Evolutionary conservation across 1,140 invertebrate species (phyloP), one percentile per base, ranked within the genome.

Genomic region (Tetramorium simillimum): DNA sequence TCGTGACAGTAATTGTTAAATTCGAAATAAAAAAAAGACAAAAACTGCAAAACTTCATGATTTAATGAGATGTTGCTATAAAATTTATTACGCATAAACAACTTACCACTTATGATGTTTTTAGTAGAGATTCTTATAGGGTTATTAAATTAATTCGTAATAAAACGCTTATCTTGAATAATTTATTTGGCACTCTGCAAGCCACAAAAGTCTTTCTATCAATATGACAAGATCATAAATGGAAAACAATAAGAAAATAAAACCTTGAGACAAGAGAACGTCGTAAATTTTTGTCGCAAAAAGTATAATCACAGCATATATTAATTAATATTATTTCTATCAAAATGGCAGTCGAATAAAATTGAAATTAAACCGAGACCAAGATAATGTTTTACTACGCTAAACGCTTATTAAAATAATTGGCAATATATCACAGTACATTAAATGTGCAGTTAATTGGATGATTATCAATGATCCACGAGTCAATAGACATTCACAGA

Each of bases 141-240:
- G 33, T 33, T 10, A 53, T n/a, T 28, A 28, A 62, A 16, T 24
- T 9, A 3, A 28, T 49, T 72, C 5, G 12, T 56, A 14, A 16
- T 53, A 73, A 73, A 56, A 73, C 5, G 1, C 5, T 21, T 37
- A 56, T 56, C 1, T 56, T n/a, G 6, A 73, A 73, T 9, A 24
- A 72, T 73, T 56, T 56, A 73, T 56, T 73, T 73, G 10, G n/a
- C 70, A 33, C 37, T 53, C 7, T 53, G 12, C 18, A 73, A 73
- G 33, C 33, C 33, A 33, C 4, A 33, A 70, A 12, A 51, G 10
- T n/a, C 28, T 53, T 51, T 73, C 16, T 51, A 28, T 51, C 46
- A 72, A 24, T 51, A 51, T 9, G 7, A 33, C 1, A 51, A 37
- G 12, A 37, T 37, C 5, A 73, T 37, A 1, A 33, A n/a, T 62